Evolutionary conservation across 2,888 invertebrate genomes (phyloP), one percentile per base, ranked within the genome.

Genomic region (Caenorhabditis sp.): DNA sequence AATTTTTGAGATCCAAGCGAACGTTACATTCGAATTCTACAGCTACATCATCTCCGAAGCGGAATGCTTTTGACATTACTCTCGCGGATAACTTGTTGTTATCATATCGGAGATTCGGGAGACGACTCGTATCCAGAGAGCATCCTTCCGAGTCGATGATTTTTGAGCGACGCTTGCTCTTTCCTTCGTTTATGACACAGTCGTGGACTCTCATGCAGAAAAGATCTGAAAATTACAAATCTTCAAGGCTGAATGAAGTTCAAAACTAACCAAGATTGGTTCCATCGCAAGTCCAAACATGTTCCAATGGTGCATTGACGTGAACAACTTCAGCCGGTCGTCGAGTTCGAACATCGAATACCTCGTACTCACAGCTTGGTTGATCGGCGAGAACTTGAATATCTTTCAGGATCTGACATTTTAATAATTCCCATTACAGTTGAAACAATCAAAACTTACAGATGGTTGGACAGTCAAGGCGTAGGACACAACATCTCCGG

Each of bases 161-260:
- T 56, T 64, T 77, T n/a, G 82, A 82, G 12, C 73, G 73, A 6
- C 77, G 66, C 38, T 56, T 90, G 22, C 89, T 90, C 5, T 86
- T 85, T 19, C 90, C 91, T 64, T 92, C 92, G 74, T 92, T 89
- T 26, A 92, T 90, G n/a, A 86, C 86, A 80, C 91, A 92, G 10
- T 89, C 86, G 74, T 92, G 91, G 1, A 92, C 91, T n/a, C 84
- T 77, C 92, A 92, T 92, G 59, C 92, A 92, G 90, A 91, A 92
- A 7, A 91, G 81, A 61, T 90, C 90, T 87, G 79, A 24, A 87
- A 73, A 19, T 51, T 31, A 4, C 38, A 38, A 6, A 5, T 58
- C n/a, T 16, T 59, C 44, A 28, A 49, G 58, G 0, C 26, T 16
- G 2, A 2, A n/a, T n/a, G 16, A 31, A 6, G n/a, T 38, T 19